Percentiles rank a stretch among this genome's conserved stretches.
Conservation (phyloP, 2,113 vertebrate genomes). For the Ornithorhynchus anatinus region DNA sequence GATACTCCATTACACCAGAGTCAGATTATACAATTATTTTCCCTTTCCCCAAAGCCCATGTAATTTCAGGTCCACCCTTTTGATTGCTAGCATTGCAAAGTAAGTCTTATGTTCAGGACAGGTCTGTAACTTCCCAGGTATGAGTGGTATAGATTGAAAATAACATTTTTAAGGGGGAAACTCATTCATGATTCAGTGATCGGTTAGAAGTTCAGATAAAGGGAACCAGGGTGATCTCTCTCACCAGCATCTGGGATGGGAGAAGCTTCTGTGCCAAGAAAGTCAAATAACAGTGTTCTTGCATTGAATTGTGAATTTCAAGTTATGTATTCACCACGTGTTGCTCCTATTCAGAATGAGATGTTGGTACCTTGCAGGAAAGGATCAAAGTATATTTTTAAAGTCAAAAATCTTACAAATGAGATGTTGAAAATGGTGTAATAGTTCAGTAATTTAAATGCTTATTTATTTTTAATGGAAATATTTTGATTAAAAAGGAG, state of each 20-base stretch:
- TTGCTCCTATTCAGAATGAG: neutral
- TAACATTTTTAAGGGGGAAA: too few relatives aligned
- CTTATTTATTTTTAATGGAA: slow-evolving; percentile 69
- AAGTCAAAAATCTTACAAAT: neutral
- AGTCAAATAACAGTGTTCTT: neutral
- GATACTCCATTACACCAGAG: too few relatives aligned
- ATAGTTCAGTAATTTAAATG: slow-evolving; percentile 52
- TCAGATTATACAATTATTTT: too few relatives aligned
- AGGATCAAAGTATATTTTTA: neutral
- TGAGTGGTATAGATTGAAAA: neutral
- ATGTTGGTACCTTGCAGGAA: accelerated
- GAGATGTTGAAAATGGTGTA: neutral
- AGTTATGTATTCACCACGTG: neutral
- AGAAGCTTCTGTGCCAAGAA: neutral
- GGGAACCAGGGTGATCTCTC: neutral
- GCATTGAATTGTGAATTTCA: accelerated
- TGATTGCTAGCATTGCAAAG: accelerated
- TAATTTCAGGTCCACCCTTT: neutral
- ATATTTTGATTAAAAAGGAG: slow-evolving; percentile 41
- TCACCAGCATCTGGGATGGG: neutral
- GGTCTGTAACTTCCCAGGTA: accelerated
- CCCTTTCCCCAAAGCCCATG: too few relatives aligned
- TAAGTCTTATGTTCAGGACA: neutral
- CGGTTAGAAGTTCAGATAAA: too few relatives aligned
- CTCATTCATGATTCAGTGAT: too few relatives aligned